Percentiles rank a stretch among this genome's conserved stretches.
phyloP scores from a whole-genome alignment of 2,888 invertebrate species.

The Resseliella maxima region DNA sequence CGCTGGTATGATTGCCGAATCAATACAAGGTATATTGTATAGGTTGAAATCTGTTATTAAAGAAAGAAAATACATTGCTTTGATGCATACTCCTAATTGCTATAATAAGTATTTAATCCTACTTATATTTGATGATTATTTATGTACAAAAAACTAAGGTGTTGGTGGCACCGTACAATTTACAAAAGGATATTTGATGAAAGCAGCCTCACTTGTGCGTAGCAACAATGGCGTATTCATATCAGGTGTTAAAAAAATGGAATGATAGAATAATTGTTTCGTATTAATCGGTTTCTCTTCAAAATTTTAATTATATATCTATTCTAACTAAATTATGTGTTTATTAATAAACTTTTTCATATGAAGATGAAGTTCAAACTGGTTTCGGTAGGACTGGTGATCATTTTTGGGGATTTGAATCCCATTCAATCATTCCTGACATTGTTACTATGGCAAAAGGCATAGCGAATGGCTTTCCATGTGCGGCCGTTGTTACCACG shows the following conservation, averaged over 20 bases:
- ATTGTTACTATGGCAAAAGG: conserved; percentile 94
- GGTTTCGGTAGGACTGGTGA: conserved; percentile 96
- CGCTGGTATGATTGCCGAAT: conserved; percentile 93
- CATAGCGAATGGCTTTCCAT: conserved; percentile 94
- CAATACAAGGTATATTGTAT: conserved; percentile 70
- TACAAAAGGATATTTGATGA: conserved; percentile 86
- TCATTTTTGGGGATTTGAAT: conserved; percentile 96
- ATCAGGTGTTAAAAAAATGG: too few species aligned
- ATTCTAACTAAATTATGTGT: too few species aligned
- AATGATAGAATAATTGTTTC: too few species aligned
- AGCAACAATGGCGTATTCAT: conserved; percentile 88
- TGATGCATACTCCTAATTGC: too few species aligned
- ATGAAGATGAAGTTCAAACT: conserved; percentile 97
- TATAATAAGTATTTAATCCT: too few species aligned
- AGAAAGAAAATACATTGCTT: too few species aligned
- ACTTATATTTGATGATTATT: too few species aligned
- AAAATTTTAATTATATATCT: too few species aligned
- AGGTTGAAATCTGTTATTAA: too few species aligned
- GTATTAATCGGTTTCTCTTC: too few species aligned
- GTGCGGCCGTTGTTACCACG: conserved; percentile 95
- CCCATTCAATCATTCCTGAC: conserved; percentile 87
- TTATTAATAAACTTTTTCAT: too few species aligned
- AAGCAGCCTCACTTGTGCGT: conserved; percentile 81
- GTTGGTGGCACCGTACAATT: conserved; percentile 94
- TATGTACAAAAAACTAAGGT: too few species aligned